Evolutionary conservation across 2,113 vertebrate species (phyloP).

Genomic region (Hydrochoerus hydrochaeris): DNA sequence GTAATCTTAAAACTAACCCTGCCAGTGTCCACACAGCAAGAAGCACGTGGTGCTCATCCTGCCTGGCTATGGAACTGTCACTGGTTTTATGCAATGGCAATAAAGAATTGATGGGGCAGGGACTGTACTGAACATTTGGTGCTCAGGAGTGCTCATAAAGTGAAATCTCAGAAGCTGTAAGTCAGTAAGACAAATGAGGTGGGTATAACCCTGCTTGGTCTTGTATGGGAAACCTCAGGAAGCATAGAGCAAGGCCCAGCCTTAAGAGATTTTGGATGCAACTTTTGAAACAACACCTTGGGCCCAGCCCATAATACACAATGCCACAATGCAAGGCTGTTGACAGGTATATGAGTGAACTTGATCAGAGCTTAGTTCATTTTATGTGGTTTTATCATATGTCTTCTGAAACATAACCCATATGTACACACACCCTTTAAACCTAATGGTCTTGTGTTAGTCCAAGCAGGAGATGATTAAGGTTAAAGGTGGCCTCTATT

Average conservation of each 20-base stretch:
- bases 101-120: neutral
- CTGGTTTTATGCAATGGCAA: neutral
- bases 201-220: accelerated
- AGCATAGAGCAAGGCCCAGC: neutral
- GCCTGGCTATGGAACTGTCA: neutral
- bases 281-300: neutral
- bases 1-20: neutral
- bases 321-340: neutral
- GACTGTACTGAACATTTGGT: neutral
- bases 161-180: neutral
- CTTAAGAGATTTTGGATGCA: neutral
- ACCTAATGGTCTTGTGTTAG: neutral
- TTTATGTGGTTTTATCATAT: constrained; percentile 8
- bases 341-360: neutral
- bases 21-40: no score
- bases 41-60: accelerated
- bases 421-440: neutral
- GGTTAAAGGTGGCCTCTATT: neutral
- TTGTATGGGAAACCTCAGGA: accelerated
- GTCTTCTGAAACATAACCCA: neutral
- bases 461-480: neutral
- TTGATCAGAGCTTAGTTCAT: neutral
- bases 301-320: accelerated
- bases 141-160: neutral
- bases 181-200: accelerated